Evolutionary conservation across 2,113 vertebrate species (phyloP).

Genomic region (Dendrocopos noguchii): DNA sequence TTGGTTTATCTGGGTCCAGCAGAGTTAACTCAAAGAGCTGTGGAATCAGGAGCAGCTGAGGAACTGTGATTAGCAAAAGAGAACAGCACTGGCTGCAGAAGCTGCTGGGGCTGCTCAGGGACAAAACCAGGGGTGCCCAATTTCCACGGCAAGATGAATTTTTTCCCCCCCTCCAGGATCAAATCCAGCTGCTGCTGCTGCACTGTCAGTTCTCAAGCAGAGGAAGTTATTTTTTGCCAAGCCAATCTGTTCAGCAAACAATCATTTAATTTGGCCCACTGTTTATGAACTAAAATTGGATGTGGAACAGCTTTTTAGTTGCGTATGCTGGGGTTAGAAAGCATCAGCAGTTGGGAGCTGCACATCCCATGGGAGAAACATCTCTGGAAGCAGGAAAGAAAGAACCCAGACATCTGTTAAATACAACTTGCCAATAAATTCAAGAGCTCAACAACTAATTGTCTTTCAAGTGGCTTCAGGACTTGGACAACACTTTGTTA

Average conservation of each 20-base stretch:
- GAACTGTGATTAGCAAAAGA: background rate
- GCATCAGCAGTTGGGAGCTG: background rate
- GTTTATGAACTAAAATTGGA: too few species aligned
- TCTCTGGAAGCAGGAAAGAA: slow-evolving; percentile 34
- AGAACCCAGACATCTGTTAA: slow-evolving; percentile 46
- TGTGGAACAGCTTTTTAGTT: background rate
- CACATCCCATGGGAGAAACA: slow-evolving; percentile 26
- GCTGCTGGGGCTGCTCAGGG: background rate
- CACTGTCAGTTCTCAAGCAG: background rate
- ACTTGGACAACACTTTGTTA: slow-evolving; percentile 9
- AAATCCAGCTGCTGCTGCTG: rapidly evolving
- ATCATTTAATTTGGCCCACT: background rate
- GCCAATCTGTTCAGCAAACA: background rate
- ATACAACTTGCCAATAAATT: slow-evolving; percentile 35
- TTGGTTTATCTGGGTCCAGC: background rate
- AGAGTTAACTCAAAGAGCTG: background rate
- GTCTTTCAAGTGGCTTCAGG: slow-evolving; percentile 3
- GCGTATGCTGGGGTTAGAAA: background rate
- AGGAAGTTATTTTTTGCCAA: background rate
- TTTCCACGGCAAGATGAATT: background rate
- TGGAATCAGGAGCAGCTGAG: background rate
- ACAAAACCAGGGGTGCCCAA: background rate
- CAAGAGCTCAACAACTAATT: slow-evolving; percentile 34
- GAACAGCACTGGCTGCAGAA: background rate
- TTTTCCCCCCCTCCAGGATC: background rate